Evolutionary conservation across 2,888 invertebrate species (phyloP).

Genomic region (Parapristionchus giblindavisi): DNA sequence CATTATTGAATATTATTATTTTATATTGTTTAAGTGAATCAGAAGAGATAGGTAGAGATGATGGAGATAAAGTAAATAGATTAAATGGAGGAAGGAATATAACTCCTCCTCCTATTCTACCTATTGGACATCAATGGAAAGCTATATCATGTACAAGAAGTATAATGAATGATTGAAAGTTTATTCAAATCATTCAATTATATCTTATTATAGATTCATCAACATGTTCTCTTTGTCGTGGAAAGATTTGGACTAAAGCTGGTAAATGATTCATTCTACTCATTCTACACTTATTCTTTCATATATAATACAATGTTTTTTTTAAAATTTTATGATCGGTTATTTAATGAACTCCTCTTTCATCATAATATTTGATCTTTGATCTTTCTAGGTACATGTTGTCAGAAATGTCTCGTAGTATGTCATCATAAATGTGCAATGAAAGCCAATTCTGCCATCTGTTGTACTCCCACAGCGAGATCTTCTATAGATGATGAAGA

Average conservation of each 20-base stretch:
- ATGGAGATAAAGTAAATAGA: too few species aligned
- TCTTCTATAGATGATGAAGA: slow-evolving; percentile 27
- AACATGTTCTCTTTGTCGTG: slow-evolving; percentile 61
- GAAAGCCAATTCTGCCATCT: slow-evolving; percentile 41
- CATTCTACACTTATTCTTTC: not conserved
- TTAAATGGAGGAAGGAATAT: not conserved
- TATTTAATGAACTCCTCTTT: too few species aligned
- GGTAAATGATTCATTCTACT: slow-evolving; percentile 70
- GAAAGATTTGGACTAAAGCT: slow-evolving; percentile 92
- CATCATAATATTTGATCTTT: not conserved
- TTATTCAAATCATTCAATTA: not conserved
- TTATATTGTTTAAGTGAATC: slow-evolving; percentile 34
- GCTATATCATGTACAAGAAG: slow-evolving; percentile 27
- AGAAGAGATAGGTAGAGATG: slow-evolving; percentile 30
- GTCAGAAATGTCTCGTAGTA: slow-evolving; percentile 86
- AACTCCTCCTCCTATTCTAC: slow-evolving; percentile 31
- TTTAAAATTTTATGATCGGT: too few species aligned
- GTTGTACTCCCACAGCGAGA: slow-evolving; percentile 24
- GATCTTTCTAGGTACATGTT: slow-evolving; percentile 79
- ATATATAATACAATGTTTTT: too few species aligned
- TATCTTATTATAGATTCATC: slow-evolving; percentile 21
- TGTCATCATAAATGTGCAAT: slow-evolving; percentile 92
- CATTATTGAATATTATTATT: too few species aligned
- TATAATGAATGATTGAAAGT: not conserved
- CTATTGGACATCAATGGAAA: slow-evolving; percentile 39